Base-by-base conservation (phyloP, 2,797 vertebrate species). In the Agapornis canus region DNA sequence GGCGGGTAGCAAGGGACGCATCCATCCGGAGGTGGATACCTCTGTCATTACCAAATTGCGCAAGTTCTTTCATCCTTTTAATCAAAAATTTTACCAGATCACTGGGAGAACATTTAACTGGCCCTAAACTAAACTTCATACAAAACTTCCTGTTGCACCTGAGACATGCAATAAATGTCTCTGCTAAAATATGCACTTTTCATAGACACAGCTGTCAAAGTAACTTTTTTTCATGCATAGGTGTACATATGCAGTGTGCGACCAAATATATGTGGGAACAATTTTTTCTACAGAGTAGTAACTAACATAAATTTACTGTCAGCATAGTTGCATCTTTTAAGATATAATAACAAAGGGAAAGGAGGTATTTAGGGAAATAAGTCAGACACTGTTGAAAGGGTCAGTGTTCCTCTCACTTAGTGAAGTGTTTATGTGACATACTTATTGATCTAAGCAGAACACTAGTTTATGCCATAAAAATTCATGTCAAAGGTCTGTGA, bases 21-120 rank as follows among this genome's bases (percentile, higher is more conserved):
- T 98, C 92, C 99, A 99, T 96, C 99, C 99, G 4, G 98, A 99
- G 90, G 99, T 99, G 86, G 98, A 99, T 91, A 96, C 98, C 29
- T 98, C 98, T 78, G 99, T 99, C 94, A 97, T 99, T 97, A 98
- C 98, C 90, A 99, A 99, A 98, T 98, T 99, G 96, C 98, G 98
- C 96, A 98, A 98, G 96, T 99, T 99, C 98, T 99, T 99, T 98
- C 99, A 99, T 92, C 99, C 99, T 78, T 99, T 99, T 96, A 99
- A 99, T 98, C 99, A 99, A 97, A 99, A 99, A 97, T 99, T 99
- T 97, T 99, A 99, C 97, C 99, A 99, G 98, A 99, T 99, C 97
- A 99, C 98, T n/a, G 99, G 99, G 70, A 98, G 99, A 97, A 99
- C 98, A 98, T 99, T 99, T 98, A 98, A 97, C 97, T 99, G 99